Evolutionary conservation across 2,888 invertebrate species (phyloP).

Genomic region (Epinotia brunnichana): DNA sequence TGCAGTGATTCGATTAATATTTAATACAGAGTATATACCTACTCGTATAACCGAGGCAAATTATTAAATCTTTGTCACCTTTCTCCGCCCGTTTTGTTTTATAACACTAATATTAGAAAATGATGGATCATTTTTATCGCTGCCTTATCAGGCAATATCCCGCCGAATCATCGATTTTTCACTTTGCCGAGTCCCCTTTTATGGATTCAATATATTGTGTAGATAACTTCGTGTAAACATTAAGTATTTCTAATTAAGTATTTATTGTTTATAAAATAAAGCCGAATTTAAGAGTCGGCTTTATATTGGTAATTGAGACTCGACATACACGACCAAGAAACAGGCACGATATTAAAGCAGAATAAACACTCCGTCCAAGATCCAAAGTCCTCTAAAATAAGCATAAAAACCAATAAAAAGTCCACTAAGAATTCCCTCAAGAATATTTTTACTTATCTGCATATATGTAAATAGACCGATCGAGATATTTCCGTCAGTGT

Average conservation of each 20-base stretch:
- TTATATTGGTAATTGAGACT: no score
- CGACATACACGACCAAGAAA: background rate
- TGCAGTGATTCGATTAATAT: background rate
- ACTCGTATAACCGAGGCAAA: background rate
- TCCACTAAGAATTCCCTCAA: constrained; percentile 6
- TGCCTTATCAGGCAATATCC: constrained; percentile 22
- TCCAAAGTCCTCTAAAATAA: background rate
- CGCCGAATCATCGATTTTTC: constrained; percentile 19
- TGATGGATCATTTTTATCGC: constrained; percentile 22
- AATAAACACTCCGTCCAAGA: background rate
- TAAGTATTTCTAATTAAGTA: no score
- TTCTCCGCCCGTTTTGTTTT: constrained; percentile 1
- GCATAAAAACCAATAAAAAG: constrained; percentile 30
- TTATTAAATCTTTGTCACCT: background rate
- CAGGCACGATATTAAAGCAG: background rate
- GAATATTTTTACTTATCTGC: constrained; percentile 28
- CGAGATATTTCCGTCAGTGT: constrained; percentile 37
- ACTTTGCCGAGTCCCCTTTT: background rate
- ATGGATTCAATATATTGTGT: background rate
- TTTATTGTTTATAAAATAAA: no score
- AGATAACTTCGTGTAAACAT: background rate
- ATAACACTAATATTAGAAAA: constrained; percentile 21
- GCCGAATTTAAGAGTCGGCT: no score
- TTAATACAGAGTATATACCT: background rate
- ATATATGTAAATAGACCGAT: constrained; percentile 38